Conservation (phyloP, 2,113 vertebrate genomes). For the Pavo muticus region DNA sequence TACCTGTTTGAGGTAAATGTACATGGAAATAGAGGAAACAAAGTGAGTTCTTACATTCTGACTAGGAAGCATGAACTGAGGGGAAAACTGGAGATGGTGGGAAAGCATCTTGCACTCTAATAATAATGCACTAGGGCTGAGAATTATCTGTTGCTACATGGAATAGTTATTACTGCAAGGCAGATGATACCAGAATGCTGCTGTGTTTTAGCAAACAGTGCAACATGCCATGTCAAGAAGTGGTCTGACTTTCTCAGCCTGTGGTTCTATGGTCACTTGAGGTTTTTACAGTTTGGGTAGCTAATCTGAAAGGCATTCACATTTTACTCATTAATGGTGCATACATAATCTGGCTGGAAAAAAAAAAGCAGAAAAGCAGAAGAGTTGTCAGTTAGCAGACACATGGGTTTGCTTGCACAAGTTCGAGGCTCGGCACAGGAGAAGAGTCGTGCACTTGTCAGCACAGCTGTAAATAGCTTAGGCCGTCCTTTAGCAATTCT, state of each 20-base stretch:
- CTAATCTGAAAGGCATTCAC: neutral
- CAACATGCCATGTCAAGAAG: neutral
- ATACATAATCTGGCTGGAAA: neutral
- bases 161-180: neutral
- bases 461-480: neutral
- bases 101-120: neutral
- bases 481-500: neutral
- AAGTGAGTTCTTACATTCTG: neutral
- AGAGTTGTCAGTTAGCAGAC: no score
- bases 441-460: neutral
- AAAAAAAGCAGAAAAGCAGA: neutral
- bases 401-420: neutral
- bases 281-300: neutral
- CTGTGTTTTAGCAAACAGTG: neutral
- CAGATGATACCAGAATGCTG: neutral
- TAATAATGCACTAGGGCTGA: neutral
- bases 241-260: neutral
- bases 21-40: neutral
- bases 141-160: neutral
- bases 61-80: neutral
- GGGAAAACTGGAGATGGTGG: neutral
- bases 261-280: neutral
- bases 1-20: neutral
- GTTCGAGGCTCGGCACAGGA: neutral
- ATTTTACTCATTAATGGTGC: fast-evolving